Percentiles rank a stretch among this genome's conserved stretches.
Evolutionary conservation across 1,140 invertebrate genomes (phyloP).

Genomic region (Bacillus rossius): DNA sequence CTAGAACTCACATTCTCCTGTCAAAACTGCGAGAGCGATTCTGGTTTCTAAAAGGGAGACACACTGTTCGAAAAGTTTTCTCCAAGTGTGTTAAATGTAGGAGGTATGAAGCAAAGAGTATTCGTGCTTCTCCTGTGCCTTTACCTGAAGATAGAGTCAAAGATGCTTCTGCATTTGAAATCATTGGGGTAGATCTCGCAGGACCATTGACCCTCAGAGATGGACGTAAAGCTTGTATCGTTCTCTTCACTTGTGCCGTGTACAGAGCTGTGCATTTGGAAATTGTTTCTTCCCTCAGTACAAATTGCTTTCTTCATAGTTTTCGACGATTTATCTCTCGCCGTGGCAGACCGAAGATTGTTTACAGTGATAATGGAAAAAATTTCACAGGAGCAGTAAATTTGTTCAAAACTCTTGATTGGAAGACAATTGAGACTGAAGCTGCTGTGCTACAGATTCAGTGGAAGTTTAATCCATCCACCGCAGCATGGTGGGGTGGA

Average conservation of each 20-base stretch:
- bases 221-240: conserved; percentile 32
- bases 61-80: conserved; percentile 25
- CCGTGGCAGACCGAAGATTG: conserved; percentile 29
- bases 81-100: conserved; percentile 30
- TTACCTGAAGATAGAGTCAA: conserved; percentile 22
- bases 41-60: conserved; percentile 28
- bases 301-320: conserved; percentile 27
- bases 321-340: conserved; percentile 34
- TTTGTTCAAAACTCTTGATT: conserved; percentile 29
- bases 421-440: conserved; percentile 21
- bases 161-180: conserved; percentile 24
- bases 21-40: conserved; percentile 23
- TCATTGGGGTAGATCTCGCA: conserved; percentile 29
- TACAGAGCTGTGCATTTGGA: conserved; percentile 38
- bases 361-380: conserved; percentile 42
- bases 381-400: conserved; percentile 34
- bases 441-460: conserved; percentile 26
- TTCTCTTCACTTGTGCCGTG: conserved; percentile 36
- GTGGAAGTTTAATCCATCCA: conserved; percentile 41
- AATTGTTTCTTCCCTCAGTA: conserved; percentile 27
- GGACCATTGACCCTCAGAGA: conserved; percentile 27
- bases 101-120: conserved; percentile 22
- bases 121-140: conserved; percentile 22
- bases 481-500: conserved; percentile 38
- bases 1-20: conserved; percentile 12